phyloP scores from a whole-genome alignment of 2,888 invertebrate genomes.

The Erebia palarica region DNA sequence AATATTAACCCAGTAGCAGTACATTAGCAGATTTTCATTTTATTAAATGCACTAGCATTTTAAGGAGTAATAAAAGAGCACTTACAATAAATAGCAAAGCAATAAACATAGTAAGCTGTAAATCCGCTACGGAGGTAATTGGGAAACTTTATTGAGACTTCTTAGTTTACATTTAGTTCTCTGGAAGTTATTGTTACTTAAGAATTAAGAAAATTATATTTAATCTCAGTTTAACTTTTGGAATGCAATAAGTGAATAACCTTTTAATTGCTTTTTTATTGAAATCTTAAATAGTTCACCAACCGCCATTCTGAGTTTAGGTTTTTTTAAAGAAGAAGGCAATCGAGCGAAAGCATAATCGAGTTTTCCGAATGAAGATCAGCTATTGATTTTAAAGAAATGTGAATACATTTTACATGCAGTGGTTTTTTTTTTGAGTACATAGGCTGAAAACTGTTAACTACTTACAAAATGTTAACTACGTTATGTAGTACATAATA shows the following conservation, averaged over 20 bases:
- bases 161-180: conserved; percentile 36
- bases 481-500: too few species aligned
- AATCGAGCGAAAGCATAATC: too few species aligned
- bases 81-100: conserved; percentile 35
- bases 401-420: too few species aligned
- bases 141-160: conserved; percentile 41
- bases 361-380: too few species aligned
- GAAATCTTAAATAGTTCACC: not conserved
- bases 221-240: conserved; percentile 1
- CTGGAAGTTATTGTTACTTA: conserved; percentile 30
- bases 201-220: conserved; percentile 14
- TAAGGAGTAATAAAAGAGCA: conserved; percentile 29
- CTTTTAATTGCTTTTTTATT: not conserved
- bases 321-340: too few species aligned
- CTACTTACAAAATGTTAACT: too few species aligned
- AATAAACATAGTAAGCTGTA: conserved; percentile 43
- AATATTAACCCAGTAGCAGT: not conserved
- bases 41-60: conserved; percentile 9
- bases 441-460: too few species aligned
- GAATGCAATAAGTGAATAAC: not conserved
- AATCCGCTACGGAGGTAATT: conserved; percentile 42
- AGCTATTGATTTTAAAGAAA: too few species aligned
- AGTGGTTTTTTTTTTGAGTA: too few species aligned
- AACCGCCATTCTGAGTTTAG: not conserved
- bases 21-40: conserved; percentile 17